A percentile compares a stretch with the other conserved stretches of the same genome.
Conservation (phyloP, 37 sponge, comb jelly and placozoan species). For the Theonella swinhoei region DNA sequence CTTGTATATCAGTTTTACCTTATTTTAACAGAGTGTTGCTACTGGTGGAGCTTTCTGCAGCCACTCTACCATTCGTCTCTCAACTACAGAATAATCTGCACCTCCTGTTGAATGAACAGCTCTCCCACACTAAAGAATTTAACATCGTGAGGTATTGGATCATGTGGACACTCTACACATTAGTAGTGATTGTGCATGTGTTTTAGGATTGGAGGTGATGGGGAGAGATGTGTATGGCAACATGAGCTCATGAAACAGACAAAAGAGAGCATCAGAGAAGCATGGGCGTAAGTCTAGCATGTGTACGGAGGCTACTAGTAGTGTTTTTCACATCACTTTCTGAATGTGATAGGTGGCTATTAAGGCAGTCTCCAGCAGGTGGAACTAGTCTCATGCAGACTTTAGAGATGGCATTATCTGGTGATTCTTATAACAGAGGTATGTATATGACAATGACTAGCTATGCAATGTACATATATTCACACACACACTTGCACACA, state of each 20-base stretch:
- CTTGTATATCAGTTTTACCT: too few relatives aligned
- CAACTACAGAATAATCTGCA: conserved; percentile 31
- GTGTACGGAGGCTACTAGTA: too few relatives aligned
- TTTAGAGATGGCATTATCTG: neutral
- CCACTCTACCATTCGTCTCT: conserved; percentile 1
- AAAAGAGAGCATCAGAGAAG: conserved; percentile 3
- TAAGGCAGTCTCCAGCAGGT: neutral
- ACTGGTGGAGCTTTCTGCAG: conserved; percentile 9
- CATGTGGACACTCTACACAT: neutral
- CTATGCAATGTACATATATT: too few relatives aligned
- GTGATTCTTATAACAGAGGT: too few relatives aligned
- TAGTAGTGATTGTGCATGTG: neutral
- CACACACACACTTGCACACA: too few relatives aligned
- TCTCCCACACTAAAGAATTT: conserved; percentile 20
- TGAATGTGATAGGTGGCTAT: neutral
- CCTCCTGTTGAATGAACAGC: conserved; percentile 29
- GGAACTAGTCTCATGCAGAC: neutral
- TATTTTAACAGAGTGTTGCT: conserved; percentile 22
- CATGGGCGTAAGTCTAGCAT: conserved; percentile 57
- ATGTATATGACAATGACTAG: too few relatives aligned
- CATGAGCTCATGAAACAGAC: conserved; percentile 6
- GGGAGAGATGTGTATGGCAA: conserved; percentile 26
- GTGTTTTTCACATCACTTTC: neutral
- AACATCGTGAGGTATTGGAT: conserved; percentile 35
- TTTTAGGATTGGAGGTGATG: conserved; percentile 45